Evolutionary conservation across 2,797 vertebrate species (phyloP).

Genomic region (Gymnodraco acuticeps): DNA sequence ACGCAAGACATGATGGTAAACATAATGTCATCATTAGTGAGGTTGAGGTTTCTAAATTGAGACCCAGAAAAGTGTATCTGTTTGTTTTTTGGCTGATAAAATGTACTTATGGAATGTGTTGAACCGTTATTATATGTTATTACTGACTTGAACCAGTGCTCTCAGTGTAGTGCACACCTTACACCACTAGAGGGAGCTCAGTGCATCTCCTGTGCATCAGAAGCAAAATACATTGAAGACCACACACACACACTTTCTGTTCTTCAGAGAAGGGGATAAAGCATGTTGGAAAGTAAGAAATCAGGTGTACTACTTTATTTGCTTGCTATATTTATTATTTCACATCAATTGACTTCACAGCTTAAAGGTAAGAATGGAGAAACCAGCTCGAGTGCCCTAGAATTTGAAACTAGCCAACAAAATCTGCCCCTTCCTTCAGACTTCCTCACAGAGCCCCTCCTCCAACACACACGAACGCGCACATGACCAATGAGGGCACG

Average conservation of each 20-base stretch:
- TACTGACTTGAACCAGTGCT: neutral
- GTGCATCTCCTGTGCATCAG: neutral
- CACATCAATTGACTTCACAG: neutral
- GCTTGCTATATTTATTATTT: conserved; percentile 36
- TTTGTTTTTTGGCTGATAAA: neutral
- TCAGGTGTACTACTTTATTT: conserved; percentile 1
- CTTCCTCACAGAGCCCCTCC: too few relatives aligned
- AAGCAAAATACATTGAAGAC: neutral
- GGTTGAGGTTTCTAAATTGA: neutral
- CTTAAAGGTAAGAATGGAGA: neutral
- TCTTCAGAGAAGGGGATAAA: neutral
- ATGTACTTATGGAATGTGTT: neutral
- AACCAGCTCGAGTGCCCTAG: too few relatives aligned
- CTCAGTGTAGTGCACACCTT: neutral
- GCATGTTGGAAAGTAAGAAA: neutral
- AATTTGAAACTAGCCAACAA: too few relatives aligned
- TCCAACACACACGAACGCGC: too few relatives aligned
- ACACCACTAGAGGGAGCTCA: conserved; percentile 11
- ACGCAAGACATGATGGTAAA: neutral
- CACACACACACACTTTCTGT: neutral
- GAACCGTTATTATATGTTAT: neutral
- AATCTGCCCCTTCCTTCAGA: too few relatives aligned
- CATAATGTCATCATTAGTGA: neutral
- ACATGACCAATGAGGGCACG: too few relatives aligned
- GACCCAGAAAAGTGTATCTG: neutral